Evolutionary conservation across 2,113 vertebrate species (phyloP).

Genomic region (Myxocyprinus asiaticus): DNA sequence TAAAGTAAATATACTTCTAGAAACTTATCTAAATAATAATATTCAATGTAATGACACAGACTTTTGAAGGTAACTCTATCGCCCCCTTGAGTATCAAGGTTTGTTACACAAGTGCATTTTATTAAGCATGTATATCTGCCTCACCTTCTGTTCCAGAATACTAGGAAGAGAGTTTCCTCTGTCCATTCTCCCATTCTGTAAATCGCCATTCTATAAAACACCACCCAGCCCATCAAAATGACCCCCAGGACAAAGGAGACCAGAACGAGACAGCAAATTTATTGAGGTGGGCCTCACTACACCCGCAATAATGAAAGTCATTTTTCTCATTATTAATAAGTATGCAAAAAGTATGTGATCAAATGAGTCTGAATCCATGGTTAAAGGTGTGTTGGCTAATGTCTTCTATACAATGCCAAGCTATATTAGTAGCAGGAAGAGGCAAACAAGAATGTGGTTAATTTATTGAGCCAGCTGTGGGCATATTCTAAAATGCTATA

Average conservation of each 20-base stretch:
- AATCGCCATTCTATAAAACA: conserved; percentile 79
- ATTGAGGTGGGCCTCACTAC: not conserved
- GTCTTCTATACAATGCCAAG: not conserved
- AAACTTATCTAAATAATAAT: too few relatives aligned
- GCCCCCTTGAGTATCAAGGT: too few relatives aligned
- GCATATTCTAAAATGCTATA: not conserved
- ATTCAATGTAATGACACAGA: too few relatives aligned
- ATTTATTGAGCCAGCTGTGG: not conserved
- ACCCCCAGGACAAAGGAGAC: conserved; percentile 38
- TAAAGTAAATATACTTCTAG: too few relatives aligned
- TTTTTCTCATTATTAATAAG: conserved; percentile 35
- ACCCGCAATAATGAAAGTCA: conserved; percentile 42
- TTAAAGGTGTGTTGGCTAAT: conserved; percentile 6
- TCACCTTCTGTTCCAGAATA: conserved; percentile 94
- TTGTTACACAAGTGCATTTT: too few relatives aligned
- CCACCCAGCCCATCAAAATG: conserved; percentile 29
- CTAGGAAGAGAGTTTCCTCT: conserved; percentile 92
- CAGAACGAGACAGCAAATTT: not conserved
- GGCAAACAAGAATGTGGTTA: conserved; percentile 17
- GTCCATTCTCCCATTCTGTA: conserved; percentile 88
- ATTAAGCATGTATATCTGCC: conserved; percentile 23
- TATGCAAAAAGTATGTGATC: conserved; percentile 8
- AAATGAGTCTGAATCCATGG: conserved; percentile 9
- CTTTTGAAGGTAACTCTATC: too few relatives aligned
- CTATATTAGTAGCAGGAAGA: not conserved